A percentile compares a stretch with the other conserved stretches of the same genome.
These are phyloP conservation scores for Sisor rabdophorus DNA, from an alignment of 2,113 vertebrate genomes.

Conservation along the genomic window DNA sequence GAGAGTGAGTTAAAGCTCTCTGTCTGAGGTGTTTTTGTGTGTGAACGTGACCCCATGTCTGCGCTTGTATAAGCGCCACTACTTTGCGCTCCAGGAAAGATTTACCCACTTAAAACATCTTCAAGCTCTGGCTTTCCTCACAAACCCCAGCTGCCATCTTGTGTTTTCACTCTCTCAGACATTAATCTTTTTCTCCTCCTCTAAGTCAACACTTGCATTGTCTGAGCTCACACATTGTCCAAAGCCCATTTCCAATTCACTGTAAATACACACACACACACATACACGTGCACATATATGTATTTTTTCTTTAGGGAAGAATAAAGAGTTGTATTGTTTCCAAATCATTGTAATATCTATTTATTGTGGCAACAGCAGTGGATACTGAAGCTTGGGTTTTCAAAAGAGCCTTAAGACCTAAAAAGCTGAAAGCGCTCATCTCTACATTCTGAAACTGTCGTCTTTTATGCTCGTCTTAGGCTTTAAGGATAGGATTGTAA, in stretches of 20 bases:
- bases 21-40: slow-evolving; percentile 63
- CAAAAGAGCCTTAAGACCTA: slow-evolving; percentile 78
- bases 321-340: slow-evolving; percentile 74
- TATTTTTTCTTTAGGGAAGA: slow-evolving; percentile 72
- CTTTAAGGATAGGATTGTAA: slow-evolving; percentile 82
- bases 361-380: slow-evolving; percentile 77
- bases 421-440: slow-evolving; percentile 79
- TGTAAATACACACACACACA: slow-evolving; percentile 57
- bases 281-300: slow-evolving; percentile 70
- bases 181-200: slow-evolving; percentile 76
- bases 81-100: slow-evolving; percentile 72
- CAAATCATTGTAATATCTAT: slow-evolving; percentile 83
- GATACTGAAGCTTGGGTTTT: slow-evolving; percentile 72
- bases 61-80: slow-evolving; percentile 72
- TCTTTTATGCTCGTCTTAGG: slow-evolving; percentile 80
- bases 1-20: slow-evolving; percentile 23
- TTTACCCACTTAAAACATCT: slow-evolving; percentile 77
- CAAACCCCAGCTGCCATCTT: slow-evolving; percentile 72
- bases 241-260: slow-evolving; percentile 74
- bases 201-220: slow-evolving; percentile 69
- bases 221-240: slow-evolving; percentile 56
- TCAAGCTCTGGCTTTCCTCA: slow-evolving; percentile 66
- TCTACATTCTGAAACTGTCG: slow-evolving; percentile 77
- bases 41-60: slow-evolving; percentile 75
- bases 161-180: slow-evolving; percentile 70